These are phyloP conservation scores for Papilio xuthus DNA, from an alignment of 1,140 invertebrate species.

Conservation along the genomic window DNA sequence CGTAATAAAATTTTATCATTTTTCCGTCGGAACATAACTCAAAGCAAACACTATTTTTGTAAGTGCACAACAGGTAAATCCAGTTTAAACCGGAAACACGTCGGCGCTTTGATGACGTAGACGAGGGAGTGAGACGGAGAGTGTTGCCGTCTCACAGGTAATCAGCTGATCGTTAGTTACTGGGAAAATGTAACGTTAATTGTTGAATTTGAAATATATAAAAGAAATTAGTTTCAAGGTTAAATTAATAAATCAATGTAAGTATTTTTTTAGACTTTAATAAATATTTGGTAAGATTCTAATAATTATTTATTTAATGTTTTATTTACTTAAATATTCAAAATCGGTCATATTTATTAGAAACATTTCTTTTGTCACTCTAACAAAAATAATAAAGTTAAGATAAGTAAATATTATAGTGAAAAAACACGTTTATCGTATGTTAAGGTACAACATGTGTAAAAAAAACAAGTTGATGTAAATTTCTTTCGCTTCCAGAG, in stretches of 20 bases:
- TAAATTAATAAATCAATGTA: background rate
- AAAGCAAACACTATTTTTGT: conserved; percentile 16
- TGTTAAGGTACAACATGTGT: background rate
- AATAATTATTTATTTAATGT: no score
- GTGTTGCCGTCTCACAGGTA: conserved; percentile 10
- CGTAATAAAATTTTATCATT: background rate
- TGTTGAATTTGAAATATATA: no score
- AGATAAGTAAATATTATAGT: no score
- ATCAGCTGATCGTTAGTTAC: conserved; percentile 45
- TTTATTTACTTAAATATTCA: no score
- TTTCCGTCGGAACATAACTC: conserved; percentile 12
- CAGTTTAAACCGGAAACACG: conserved; percentile 44
- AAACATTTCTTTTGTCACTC: background rate
- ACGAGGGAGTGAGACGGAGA: conserved; percentile 27
- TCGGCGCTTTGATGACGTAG: conserved; percentile 15
- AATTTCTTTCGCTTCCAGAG: conserved; percentile 11
- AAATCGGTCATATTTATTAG: no score
- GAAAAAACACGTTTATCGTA: background rate
- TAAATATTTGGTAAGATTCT: no score
- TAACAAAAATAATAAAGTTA: no score
- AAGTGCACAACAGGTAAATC: conserved; percentile 40
- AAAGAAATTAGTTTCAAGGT: background rate
- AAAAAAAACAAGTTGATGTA: conserved; percentile 17
- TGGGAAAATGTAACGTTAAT: background rate
- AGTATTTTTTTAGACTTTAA: no score